Conservation (phyloP, 2,113 vertebrate genomes). For the Pyxicephalus adspersus region DNA sequence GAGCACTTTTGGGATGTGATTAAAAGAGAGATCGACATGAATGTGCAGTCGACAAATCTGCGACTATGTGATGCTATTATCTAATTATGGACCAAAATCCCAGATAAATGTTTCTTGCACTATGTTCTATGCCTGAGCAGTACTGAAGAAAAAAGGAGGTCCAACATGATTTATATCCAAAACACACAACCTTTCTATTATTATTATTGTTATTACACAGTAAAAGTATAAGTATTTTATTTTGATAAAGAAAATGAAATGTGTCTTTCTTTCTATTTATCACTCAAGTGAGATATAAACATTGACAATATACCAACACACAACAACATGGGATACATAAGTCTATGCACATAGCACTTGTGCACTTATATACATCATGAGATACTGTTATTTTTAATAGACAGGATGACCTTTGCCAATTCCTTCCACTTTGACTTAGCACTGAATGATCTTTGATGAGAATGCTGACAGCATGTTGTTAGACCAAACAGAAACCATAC, state of each 20-base stretch:
- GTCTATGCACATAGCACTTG: not conserved
- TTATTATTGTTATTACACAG: too few relatives aligned
- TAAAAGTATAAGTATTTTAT: not conserved
- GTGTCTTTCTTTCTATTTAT: not conserved
- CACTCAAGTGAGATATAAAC: too few relatives aligned
- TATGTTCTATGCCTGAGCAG: too few relatives aligned
- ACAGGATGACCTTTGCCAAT: not conserved
- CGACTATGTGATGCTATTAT: too few relatives aligned
- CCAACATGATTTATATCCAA: too few relatives aligned
- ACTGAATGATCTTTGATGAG: not conserved
- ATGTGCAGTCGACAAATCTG: too few relatives aligned
- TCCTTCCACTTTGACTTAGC: not conserved
- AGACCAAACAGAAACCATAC: not conserved
- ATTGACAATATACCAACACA: conserved; percentile 22
- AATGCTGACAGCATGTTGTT: not conserved
- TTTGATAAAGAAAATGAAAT: conserved; percentile 12
- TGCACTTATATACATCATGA: not conserved
- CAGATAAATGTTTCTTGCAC: too few relatives aligned
- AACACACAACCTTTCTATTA: too few relatives aligned
- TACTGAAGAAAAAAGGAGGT: too few relatives aligned
- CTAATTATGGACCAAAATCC: too few relatives aligned
- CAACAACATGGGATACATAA: not conserved
- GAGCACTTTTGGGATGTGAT: too few relatives aligned
- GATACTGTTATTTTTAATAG: not conserved
- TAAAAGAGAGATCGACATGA: too few relatives aligned